Percentiles rank a stretch among this genome's conserved stretches.
Conservation (phyloP, 92 coral and sea anemone species). For the Muricea muricata region DNA sequence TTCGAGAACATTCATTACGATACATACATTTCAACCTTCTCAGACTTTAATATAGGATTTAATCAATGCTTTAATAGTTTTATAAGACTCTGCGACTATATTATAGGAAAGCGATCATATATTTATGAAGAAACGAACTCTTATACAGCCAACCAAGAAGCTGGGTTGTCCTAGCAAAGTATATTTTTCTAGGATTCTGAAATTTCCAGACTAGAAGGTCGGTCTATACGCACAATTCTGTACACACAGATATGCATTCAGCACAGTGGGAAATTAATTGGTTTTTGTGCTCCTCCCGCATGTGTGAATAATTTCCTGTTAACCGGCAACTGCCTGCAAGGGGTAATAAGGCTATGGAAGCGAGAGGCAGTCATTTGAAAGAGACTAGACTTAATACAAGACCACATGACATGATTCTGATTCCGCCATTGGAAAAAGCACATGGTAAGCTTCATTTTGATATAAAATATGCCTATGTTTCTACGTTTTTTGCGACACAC, state of each 20-base stretch:
- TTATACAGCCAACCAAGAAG: background rate
- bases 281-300: background rate
- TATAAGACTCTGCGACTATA: too few relatives aligned
- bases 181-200: slow-evolving; percentile 3
- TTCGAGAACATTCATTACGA: too few relatives aligned
- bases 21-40: too few relatives aligned
- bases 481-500: background rate
- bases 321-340: background rate
- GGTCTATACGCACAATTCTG: too few relatives aligned
- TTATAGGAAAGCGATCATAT: background rate
- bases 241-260: too few relatives aligned
- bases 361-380: background rate
- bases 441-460: slow-evolving; percentile 2
- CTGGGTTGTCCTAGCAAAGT: too few relatives aligned
- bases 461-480: background rate
- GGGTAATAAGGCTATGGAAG: background rate
- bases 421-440: background rate
- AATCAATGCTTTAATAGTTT: too few relatives aligned
- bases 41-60: too few relatives aligned
- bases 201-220: slow-evolving; percentile 11
- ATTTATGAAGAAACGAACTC: background rate
- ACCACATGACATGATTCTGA: background rate
- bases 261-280: background rate
- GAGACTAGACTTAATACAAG: background rate
- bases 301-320: too few relatives aligned